phyloP scores from a whole-genome alignment of 2,797 vertebrate species.

The Clarias platycephalus region DNA sequence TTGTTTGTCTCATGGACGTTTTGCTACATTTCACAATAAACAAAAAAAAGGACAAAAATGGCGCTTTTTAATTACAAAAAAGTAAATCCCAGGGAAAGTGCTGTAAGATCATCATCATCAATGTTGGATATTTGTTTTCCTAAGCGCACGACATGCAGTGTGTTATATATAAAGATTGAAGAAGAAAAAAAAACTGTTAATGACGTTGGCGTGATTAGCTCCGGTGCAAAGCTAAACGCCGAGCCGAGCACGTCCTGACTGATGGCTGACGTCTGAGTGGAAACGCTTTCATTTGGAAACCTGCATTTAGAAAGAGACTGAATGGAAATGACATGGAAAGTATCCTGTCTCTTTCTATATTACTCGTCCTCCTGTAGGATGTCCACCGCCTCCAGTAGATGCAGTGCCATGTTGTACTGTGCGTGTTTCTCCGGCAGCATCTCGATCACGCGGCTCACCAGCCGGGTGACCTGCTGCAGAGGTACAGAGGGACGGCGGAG shows the following conservation, averaged over 20 bases:
- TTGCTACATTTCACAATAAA: background rate
- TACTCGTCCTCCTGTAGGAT: conserved; percentile 71
- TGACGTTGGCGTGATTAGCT: background rate
- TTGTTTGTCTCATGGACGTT: background rate
- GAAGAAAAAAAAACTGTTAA: background rate
- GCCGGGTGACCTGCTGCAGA: conserved; percentile 78
- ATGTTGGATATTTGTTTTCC: background rate
- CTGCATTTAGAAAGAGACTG: background rate
- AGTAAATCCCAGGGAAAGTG: background rate
- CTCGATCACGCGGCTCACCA: conserved; percentile 86
- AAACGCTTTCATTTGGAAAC: too few relatives aligned
- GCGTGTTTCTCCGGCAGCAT: conserved; percentile 92
- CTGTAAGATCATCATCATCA: background rate
- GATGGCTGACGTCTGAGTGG: background rate
- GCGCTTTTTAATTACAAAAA: background rate
- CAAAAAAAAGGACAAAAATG: background rate
- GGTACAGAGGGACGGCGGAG: conserved; percentile 85
- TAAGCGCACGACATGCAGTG: background rate
- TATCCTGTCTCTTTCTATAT: background rate
- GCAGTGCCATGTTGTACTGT: conserved; percentile 89
- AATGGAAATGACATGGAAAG: background rate
- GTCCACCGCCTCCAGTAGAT: conserved; percentile 90
- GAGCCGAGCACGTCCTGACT: background rate
- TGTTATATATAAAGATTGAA: background rate
- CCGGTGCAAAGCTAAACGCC: background rate